Evolutionary conservation across 2,797 vertebrate genomes (phyloP), one percentile per base, ranked within the genome.

Genomic region (Petrocephalus sullivani): DNA sequence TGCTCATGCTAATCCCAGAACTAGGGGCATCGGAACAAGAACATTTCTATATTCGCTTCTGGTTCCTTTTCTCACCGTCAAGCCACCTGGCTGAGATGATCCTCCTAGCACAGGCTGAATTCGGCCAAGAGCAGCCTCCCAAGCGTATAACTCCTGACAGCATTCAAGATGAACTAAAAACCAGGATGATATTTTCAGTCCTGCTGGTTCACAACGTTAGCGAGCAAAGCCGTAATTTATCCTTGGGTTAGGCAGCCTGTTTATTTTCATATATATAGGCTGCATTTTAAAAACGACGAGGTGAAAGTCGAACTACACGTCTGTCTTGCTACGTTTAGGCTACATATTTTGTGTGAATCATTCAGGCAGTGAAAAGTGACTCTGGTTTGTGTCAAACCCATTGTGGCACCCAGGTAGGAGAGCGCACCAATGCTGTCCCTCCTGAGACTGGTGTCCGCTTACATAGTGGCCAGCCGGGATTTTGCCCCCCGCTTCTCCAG

Each of bases 351-450:
- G 6, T 60, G 83, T 56, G 83, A 88, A 87, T 92, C 88, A 49
- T 90, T 93, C 91, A 92, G 91, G 93, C 94, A 94, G 93, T 94
- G 92, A 94, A 87, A 90, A 90, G 90, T 88, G 94, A 92, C 23
- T 56, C 89, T 91, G 91, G 92, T 92, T 89, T 95, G 94, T 93
- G 93, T 94, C 95, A 10, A 85, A 56, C 23, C n/a, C 83, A 2
- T 53, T 37, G 23, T 33, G 53, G 83, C 64, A 14, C 28, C 10
- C 64, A 33, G 64, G 10, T 33, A 67, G 12, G 28, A 67, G 64
- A 67, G 23, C 64, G 10, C 28, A 67, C 64, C 12, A 16, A 14
- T 67, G 64, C 33, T 67, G 12, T 67, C 28, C 23, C 64, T 67
- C 28, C 61, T 64, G 23, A 67, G 23, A 67, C 64, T 33, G 64